These are phyloP conservation scores for Globodera ellingtonae DNA, from an alignment of 1,140 invertebrate species.

Conservation along the genomic window DNA sequence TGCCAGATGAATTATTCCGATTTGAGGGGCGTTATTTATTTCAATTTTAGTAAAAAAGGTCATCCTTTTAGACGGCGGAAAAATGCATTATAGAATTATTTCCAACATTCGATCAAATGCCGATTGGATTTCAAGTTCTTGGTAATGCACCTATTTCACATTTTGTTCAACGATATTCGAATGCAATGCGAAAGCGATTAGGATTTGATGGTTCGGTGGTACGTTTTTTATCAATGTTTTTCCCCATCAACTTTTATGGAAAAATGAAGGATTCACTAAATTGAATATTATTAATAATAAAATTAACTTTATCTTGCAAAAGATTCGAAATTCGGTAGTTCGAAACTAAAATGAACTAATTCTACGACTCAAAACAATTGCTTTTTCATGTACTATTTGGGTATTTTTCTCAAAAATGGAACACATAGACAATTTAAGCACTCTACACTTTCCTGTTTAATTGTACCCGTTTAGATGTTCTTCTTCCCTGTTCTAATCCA, in stretches of 20 bases:
- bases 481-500: conserved; percentile 47
- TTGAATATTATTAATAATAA: too few species aligned
- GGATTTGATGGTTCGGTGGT: conserved; percentile 38
- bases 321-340: too few species aligned
- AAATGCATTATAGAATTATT: conserved; percentile 40
- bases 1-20: too few species aligned
- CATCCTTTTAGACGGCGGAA: conserved; percentile 51
- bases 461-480: conserved; percentile 45
- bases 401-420: too few species aligned
- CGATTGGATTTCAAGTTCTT: conserved; percentile 21
- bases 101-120: conserved; percentile 17
- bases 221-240: conserved; percentile 10
- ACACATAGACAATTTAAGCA: not conserved
- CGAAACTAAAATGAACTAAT: too few species aligned
- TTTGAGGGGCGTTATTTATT: not conserved
- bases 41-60: conserved; percentile 18
- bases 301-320: too few species aligned
- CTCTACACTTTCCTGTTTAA: conserved; percentile 17
- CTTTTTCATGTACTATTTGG: too few species aligned
- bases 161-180: conserved; percentile 31
- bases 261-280: too few species aligned
- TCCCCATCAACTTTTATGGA: too few species aligned
- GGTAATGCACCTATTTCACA: conserved; percentile 55
- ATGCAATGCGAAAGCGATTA: conserved; percentile 29
- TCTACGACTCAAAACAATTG: too few species aligned